A percentile compares a stretch with the other conserved stretches of the same genome.
Evolutionary conservation across 2,888 invertebrate species (phyloP).

Genomic region (Andrena bucephala): DNA sequence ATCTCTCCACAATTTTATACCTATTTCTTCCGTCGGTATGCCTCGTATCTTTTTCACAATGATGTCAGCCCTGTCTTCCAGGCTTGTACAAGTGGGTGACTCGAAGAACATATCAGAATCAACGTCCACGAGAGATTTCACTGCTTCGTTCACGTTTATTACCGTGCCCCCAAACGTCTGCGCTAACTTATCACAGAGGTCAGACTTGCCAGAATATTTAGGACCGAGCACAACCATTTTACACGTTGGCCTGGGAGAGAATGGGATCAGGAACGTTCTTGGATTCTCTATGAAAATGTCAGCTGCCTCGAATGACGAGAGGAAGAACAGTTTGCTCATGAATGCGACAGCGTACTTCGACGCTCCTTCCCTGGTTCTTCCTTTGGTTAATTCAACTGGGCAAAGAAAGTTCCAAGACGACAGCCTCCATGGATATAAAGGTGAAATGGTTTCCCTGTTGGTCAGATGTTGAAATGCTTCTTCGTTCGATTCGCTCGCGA

Average conservation of each 20-base stretch:
- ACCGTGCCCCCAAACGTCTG: slow-evolving; percentile 86
- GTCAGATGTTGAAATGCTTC: slow-evolving; percentile 80
- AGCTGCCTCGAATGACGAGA: slow-evolving; percentile 86
- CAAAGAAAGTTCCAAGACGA: slow-evolving; percentile 88
- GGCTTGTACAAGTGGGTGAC: slow-evolving; percentile 84
- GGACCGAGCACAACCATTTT: slow-evolving; percentile 88
- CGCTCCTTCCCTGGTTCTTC: slow-evolving; percentile 86
- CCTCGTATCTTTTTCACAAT: slow-evolving; percentile 83
- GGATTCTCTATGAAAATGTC: slow-evolving; percentile 88
- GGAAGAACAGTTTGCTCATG: slow-evolving; percentile 88
- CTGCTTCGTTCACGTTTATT: slow-evolving; percentile 82
- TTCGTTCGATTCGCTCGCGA: slow-evolving; percentile 73
- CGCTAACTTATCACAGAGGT: slow-evolving; percentile 86
- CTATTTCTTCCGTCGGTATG: slow-evolving; percentile 76
- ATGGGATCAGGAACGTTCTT: slow-evolving; percentile 87
- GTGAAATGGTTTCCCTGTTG: slow-evolving; percentile 76
- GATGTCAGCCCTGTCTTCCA: slow-evolving; percentile 85
- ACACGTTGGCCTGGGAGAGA: slow-evolving; percentile 87
- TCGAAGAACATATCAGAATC: slow-evolving; percentile 86
- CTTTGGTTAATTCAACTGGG: slow-evolving; percentile 88
- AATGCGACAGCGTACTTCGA: slow-evolving; percentile 87
- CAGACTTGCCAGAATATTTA: slow-evolving; percentile 87
- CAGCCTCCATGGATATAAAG: slow-evolving; percentile 84
- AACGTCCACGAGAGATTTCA: slow-evolving; percentile 59
- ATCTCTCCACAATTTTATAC: slow-evolving; percentile 70